Percentiles rank a stretch among this genome's conserved stretches.
Conservation (phyloP, 2,888 invertebrate genomes). For the Noctua janthe region DNA sequence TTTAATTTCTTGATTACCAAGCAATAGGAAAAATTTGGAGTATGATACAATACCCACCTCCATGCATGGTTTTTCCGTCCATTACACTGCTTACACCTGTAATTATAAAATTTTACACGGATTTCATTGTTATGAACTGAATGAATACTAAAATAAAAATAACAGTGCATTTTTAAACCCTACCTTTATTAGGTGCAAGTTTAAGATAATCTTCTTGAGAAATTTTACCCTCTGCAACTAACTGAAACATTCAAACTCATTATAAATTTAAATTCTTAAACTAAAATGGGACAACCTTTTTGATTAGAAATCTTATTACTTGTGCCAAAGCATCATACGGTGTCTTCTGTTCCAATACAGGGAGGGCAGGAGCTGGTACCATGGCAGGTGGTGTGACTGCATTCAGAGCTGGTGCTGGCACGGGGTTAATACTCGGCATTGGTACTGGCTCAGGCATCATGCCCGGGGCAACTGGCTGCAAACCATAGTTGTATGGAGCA, state of each 20-base stretch:
- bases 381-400: constrained; percentile 71
- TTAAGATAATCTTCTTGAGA: constrained; percentile 87
- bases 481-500: constrained; percentile 74
- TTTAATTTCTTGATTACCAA: neutral
- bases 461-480: constrained; percentile 56
- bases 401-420: constrained; percentile 67
- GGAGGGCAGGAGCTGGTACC: constrained; percentile 62
- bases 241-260: constrained; percentile 80
- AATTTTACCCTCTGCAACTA: constrained; percentile 87
- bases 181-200: constrained; percentile 87
- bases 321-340: constrained; percentile 86
- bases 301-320: constrained; percentile 77
- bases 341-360: constrained; percentile 63
- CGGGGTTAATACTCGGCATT: constrained; percentile 63
- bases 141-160: neutral
- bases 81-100: constrained; percentile 77
- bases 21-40: neutral
- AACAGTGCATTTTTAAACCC: constrained; percentile 40
- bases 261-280: constrained; percentile 40
- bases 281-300: constrained; percentile 24
- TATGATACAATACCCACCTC: constrained; percentile 78
- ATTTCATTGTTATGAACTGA: constrained; percentile 32
- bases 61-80: constrained; percentile 76
- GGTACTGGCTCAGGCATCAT: constrained; percentile 64
- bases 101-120: constrained; percentile 67